Evolutionary conservation across 2,113 vertebrate species (phyloP).

Genomic region (Hydrolagus affinis): DNA sequence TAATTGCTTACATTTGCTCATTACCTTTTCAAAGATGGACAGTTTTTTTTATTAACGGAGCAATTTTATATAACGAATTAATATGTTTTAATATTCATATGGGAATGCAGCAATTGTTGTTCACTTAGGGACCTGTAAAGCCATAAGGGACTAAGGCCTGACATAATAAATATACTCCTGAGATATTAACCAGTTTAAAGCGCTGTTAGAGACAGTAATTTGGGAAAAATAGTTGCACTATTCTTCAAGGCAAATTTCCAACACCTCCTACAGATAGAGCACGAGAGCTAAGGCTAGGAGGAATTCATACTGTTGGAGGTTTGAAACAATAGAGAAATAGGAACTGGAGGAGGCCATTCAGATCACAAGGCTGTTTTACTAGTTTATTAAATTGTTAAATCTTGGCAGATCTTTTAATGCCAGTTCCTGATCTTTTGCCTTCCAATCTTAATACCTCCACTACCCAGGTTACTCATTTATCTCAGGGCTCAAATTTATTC

Average conservation of each 20-base stretch:
- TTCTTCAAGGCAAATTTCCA: not conserved
- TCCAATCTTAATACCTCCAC: too few relatives aligned
- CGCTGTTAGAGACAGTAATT: not conserved
- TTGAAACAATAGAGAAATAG: too few relatives aligned
- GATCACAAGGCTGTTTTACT: too few relatives aligned
- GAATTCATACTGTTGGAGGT: too few relatives aligned
- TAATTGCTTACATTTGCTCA: constrained; percentile 3
- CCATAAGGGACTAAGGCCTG: not conserved
- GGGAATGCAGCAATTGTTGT: not conserved
- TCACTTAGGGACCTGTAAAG: not conserved
- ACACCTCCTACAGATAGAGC: not conserved
- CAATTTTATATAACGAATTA: not conserved
- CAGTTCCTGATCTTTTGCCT: too few relatives aligned
- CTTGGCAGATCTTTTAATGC: too few relatives aligned
- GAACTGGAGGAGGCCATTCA: too few relatives aligned
- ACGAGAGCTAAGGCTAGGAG: too few relatives aligned
- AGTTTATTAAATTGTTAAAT: too few relatives aligned
- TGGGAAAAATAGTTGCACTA: not conserved
- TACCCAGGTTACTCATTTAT: too few relatives aligned
- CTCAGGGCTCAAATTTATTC: too few relatives aligned
- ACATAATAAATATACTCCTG: not conserved
- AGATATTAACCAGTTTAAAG: not conserved
- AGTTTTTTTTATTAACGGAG: not conserved
- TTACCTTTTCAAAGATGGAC: not conserved
- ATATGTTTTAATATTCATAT: not conserved